Percentiles rank a stretch among this genome's conserved stretches.
Evolutionary conservation across 2,113 vertebrate genomes (phyloP).

Genomic region (Catharus minimus): DNA sequence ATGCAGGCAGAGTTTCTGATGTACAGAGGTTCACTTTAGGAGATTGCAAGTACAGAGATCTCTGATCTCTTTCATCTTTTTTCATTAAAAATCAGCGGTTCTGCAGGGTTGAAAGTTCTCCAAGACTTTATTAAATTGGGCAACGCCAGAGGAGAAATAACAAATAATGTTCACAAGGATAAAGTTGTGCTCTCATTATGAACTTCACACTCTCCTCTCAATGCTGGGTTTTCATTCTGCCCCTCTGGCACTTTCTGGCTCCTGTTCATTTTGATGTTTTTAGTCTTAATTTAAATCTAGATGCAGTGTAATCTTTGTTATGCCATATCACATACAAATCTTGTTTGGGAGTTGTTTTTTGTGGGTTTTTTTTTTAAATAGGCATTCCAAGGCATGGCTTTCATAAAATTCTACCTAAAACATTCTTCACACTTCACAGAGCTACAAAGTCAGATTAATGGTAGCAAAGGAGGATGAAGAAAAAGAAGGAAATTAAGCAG

Average conservation of each 20-base stretch:
- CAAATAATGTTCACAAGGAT: constrained; percentile 1
- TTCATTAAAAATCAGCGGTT: constrained; percentile 48
- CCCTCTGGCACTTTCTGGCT: background rate
- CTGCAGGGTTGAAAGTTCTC: constrained; percentile 1
- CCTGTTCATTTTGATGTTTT: constrained; percentile 23
- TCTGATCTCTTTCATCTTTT: constrained; percentile 39
- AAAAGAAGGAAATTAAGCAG: constrained; percentile 30
- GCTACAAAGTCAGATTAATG: background rate
- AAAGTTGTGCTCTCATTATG: constrained; percentile 29
- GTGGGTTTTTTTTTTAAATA: background rate
- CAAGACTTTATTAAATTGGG: constrained; percentile 40
- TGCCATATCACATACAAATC: background rate
- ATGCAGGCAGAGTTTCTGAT: background rate
- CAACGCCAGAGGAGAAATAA: constrained; percentile 3
- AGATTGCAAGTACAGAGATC: background rate
- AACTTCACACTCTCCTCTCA: background rate
- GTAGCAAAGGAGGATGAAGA: background rate
- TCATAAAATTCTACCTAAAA: background rate
- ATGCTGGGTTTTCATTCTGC: background rate
- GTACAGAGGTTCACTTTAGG: background rate
- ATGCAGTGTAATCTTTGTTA: background rate
- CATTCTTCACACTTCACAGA: background rate
- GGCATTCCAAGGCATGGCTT: background rate
- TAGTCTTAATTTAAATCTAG: constrained; percentile 37
- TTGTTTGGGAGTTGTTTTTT: background rate